These are phyloP conservation scores for Rhabdomys dilectus DNA, from an alignment of 2,113 vertebrate genomes.

Conservation along the genomic window DNA sequence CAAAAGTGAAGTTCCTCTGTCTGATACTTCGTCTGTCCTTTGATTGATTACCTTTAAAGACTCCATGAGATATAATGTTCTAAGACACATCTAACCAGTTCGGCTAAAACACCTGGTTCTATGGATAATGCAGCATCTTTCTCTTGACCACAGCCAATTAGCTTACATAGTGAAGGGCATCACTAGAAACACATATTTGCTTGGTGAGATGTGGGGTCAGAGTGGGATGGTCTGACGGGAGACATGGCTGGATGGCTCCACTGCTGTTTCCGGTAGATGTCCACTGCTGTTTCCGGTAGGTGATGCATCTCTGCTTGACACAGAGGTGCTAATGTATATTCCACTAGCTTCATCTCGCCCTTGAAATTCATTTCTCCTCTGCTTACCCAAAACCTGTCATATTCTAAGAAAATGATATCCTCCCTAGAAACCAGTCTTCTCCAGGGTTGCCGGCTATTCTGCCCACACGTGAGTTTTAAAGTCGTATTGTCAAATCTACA, in stretches of 20 bases:
- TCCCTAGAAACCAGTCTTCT: neutral
- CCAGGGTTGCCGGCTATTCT: neutral
- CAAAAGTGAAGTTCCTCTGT: neutral
- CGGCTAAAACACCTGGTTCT: constrained; percentile 5
- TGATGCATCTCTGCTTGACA: neutral
- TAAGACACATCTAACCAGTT: neutral
- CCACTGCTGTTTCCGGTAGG: neutral
- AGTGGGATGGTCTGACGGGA: neutral
- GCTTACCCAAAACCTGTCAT: neutral
- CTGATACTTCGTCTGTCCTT: neutral
- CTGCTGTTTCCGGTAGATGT: neutral
- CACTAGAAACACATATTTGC: neutral
- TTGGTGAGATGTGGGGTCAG: neutral
- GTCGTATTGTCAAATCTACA: neutral
- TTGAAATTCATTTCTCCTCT: neutral
- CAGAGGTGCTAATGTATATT: neutral
- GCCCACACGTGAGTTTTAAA: neutral
- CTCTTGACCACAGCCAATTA: neutral
- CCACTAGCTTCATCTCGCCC: neutral
- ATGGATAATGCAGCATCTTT: neutral
- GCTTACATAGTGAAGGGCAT: neutral
- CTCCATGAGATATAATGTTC: neutral
- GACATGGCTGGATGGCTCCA: neutral
- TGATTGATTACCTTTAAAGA: constrained; percentile 24
- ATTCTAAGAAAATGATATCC: neutral